A percentile compares a stretch with the other conserved stretches of the same genome.
phyloP scores from a whole-genome alignment of 2,797 vertebrate genomes.

The Anisognathus igniventris region DNA sequence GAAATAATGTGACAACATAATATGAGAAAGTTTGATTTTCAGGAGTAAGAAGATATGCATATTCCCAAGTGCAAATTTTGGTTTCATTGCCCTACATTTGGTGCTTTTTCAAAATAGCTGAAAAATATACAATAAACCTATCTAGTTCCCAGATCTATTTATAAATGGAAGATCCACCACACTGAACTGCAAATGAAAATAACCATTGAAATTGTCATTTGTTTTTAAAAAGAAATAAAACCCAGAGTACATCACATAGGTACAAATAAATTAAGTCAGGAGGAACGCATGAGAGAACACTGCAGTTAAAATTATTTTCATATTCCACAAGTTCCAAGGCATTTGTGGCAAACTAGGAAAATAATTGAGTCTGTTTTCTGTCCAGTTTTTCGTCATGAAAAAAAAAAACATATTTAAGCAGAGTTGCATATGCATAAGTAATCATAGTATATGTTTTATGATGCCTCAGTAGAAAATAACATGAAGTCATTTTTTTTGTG shows the following conservation, averaged over 20 bases:
- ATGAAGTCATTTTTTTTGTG: background rate
- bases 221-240: background rate
- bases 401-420: background rate
- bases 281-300: background rate
- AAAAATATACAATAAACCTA: background rate
- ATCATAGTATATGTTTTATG: background rate
- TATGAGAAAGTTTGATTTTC: background rate
- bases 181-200: background rate
- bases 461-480: background rate
- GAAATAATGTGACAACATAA: background rate
- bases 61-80: background rate
- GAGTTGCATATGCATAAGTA: background rate
- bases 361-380: background rate
- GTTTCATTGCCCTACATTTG: background rate
- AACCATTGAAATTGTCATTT: background rate
- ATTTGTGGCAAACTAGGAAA: background rate
- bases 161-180: background rate
- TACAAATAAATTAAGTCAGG: background rate
- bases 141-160: background rate
- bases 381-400: background rate
- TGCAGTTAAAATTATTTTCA: background rate
- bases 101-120: background rate
- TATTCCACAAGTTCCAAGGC: background rate
- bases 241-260: accelerated
- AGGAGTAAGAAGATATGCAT: background rate